These are phyloP conservation scores for Drosophila mayaguana DNA, from an alignment of 2,888 invertebrate genomes.

Conservation along the genomic window DNA sequence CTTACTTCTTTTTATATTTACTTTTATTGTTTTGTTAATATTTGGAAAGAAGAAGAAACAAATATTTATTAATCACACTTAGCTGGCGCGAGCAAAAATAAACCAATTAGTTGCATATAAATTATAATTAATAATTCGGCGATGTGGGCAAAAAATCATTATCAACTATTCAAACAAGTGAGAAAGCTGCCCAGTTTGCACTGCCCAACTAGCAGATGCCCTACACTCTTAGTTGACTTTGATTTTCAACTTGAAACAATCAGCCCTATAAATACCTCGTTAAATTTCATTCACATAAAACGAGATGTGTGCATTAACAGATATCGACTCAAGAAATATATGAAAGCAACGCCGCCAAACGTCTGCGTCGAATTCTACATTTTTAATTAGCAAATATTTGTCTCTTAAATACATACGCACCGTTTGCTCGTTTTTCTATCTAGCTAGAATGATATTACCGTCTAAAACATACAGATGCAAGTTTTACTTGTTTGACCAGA, in stretches of 20 bases:
- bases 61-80: slow-evolving; percentile 10
- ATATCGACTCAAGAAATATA: slow-evolving; percentile 16
- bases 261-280: background rate
- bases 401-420: slow-evolving; percentile 32
- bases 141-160: background rate
- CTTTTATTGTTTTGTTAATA: background rate
- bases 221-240: background rate
- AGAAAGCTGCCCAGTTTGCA: background rate
- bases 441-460: slow-evolving; percentile 27
- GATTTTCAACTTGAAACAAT: background rate
- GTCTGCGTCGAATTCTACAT: slow-evolving; percentile 30
- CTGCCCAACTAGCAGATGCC: background rate
- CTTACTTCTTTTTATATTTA: background rate
- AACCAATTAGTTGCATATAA: slow-evolving; percentile 4
- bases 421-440: slow-evolving; percentile 29
- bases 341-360: slow-evolving; percentile 50
- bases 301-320: background rate
- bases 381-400: slow-evolving; percentile 61
- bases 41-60: background rate
- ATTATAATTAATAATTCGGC: slow-evolving; percentile 2
- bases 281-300: slow-evolving; percentile 1
- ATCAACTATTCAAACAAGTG: background rate
- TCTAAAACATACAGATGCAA: slow-evolving; percentile 7
- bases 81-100: background rate
- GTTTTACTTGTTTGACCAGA: slow-evolving; percentile 9